Evolutionary conservation across 2,797 vertebrate genomes (phyloP).

Genomic region (Trachurus trachurus): DNA sequence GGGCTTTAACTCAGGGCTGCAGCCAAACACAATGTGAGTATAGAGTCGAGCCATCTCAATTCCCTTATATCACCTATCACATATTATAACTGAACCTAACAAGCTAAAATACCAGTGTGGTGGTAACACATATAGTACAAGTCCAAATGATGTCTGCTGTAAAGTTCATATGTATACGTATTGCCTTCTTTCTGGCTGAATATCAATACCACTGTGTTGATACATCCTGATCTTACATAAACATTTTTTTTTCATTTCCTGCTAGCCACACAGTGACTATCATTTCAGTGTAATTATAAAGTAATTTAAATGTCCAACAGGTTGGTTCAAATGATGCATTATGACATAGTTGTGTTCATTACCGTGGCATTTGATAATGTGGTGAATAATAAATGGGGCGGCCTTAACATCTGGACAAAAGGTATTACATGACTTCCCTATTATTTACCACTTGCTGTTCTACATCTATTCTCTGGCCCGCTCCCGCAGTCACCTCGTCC

Average conservation of each 20-base stretch:
- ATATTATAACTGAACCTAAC: no score
- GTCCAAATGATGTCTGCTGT: neutral
- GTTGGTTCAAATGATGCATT: neutral
- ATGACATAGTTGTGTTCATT: neutral
- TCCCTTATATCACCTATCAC: neutral
- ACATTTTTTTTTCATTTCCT: neutral
- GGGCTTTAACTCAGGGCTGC: neutral
- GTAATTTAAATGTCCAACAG: neutral
- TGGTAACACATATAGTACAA: neutral
- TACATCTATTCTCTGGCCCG: neutral
- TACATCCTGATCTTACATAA: neutral
- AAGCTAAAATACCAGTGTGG: neutral
- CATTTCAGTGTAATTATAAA: neutral
- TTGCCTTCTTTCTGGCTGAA: neutral
- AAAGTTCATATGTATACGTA: neutral
- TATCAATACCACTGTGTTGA: neutral
- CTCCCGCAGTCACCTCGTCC: neutral
- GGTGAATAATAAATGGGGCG: neutral
- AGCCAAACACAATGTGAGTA: neutral
- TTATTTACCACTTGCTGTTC: neutral
- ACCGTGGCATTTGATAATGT: neutral
- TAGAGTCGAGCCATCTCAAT: neutral
- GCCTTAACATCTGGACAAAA: neutral
- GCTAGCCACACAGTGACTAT: neutral
- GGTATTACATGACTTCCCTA: neutral